These are phyloP conservation scores for honey bee (Apis mellifera) DNA, from an alignment of 1,140 invertebrate genomes.

Conservation along the genomic window Amel_HAv3.1 CM009939.2:8474501-8475000, in stretches of 20 bases:
- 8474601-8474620: constrained; percentile 23
- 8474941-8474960: constrained; percentile 31
- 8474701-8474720: constrained; percentile 48
- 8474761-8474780: constrained; percentile 71
- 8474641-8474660: constrained; percentile 38
- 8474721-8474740: no score
- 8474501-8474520: background rate
- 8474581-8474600: constrained; percentile 3
- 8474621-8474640: background rate
- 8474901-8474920: background rate
- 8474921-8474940: background rate
- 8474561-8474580: background rate
- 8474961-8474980: constrained; percentile 19
- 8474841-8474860: constrained; percentile 53
- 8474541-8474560: background rate
- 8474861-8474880: constrained; percentile 59
- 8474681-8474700: constrained; percentile 69
- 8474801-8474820: constrained; percentile 64
- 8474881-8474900: constrained; percentile 24
- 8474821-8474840: constrained; percentile 57
- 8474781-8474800: constrained; percentile 71
- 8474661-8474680: constrained; percentile 56
- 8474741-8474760: constrained; percentile 42
- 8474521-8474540: background rate
- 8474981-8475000: background rate